phyloP scores from a whole-genome alignment of 2,888 invertebrate genomes.

The Perizoma flavofasciatum region DNA sequence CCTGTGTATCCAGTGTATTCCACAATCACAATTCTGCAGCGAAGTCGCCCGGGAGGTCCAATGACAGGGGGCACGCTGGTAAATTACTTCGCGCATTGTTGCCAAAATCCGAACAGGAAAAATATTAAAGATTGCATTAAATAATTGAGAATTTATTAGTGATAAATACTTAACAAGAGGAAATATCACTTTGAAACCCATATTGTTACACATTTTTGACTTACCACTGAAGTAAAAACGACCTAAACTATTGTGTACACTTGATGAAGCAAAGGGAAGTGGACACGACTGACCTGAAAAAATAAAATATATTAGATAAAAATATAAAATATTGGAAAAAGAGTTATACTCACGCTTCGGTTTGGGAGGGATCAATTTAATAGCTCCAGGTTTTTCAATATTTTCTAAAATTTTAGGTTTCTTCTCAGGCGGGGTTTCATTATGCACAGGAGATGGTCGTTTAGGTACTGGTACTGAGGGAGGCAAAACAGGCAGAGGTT shows the following conservation, averaged over 20 bases:
- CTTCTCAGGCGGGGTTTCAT: constrained; percentile 88
- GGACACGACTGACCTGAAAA: constrained; percentile 70
- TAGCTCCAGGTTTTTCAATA: constrained; percentile 90
- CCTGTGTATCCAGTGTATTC: constrained; percentile 14
- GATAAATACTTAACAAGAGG: constrained; percentile 72
- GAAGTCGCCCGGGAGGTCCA: constrained; percentile 61
- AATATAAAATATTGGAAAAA: constrained; percentile 36
- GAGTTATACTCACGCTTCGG: constrained; percentile 93
- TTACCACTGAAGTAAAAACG: constrained; percentile 69
- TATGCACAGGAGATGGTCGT: constrained; percentile 77
- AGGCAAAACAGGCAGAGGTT: constrained; percentile 77
- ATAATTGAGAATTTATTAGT: constrained; percentile 75
- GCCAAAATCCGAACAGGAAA: constrained; percentile 61
- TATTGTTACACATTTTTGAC: constrained; percentile 79
- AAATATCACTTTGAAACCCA: constrained; percentile 67
- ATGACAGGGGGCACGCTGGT: constrained; percentile 44
- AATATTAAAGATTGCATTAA: constrained; percentile 66
- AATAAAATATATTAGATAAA: constrained; percentile 66
- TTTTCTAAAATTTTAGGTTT: constrained; percentile 86
- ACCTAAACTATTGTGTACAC: constrained; percentile 62
- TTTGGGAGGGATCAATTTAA: constrained; percentile 94
- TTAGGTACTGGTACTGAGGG: constrained; percentile 72
- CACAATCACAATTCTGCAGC: constrained; percentile 24
- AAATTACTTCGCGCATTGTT: constrained; percentile 55
- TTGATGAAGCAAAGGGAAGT: constrained; percentile 46